Conservation (phyloP, 1,140 invertebrate genomes). For the Macrobrachium nipponense region DNA sequence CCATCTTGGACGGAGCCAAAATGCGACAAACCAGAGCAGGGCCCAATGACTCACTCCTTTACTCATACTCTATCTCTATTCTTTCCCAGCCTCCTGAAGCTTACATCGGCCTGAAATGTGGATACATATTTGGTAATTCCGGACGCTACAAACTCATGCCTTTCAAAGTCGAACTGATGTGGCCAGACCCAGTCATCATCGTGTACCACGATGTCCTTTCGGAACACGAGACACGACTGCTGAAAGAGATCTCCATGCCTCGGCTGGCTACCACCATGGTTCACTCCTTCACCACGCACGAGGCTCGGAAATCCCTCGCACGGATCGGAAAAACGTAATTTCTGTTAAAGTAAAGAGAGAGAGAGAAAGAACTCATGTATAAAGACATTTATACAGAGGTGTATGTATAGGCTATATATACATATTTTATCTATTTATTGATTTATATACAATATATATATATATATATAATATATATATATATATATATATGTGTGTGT, state of each 20-base stretch:
- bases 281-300: slow-evolving; percentile 59
- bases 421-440: background rate
- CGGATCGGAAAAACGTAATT: slow-evolving; percentile 61
- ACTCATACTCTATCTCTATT: no score
- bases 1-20: no score
- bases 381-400: background rate
- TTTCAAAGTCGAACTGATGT: slow-evolving; percentile 60
- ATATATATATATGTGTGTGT: no score
- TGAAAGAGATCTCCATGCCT: slow-evolving; percentile 46
- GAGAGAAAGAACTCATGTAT: background rate
- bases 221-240: slow-evolving; percentile 35
- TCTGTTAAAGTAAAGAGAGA: background rate
- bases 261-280: slow-evolving; percentile 59
- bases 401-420: background rate
- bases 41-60: no score
- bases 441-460: no score
- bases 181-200: slow-evolving; percentile 53
- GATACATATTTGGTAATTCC: slow-evolving; percentile 42
- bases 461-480: no score
- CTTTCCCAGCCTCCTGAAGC: slow-evolving; percentile 34
- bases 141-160: slow-evolving; percentile 49
- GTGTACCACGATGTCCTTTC: slow-evolving; percentile 59
- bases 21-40: no score
- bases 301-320: slow-evolving; percentile 48
- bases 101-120: slow-evolving; percentile 43